Base-by-base conservation (phyloP, 2,113 vertebrate species). In the Blennius ocellaris region DNA sequence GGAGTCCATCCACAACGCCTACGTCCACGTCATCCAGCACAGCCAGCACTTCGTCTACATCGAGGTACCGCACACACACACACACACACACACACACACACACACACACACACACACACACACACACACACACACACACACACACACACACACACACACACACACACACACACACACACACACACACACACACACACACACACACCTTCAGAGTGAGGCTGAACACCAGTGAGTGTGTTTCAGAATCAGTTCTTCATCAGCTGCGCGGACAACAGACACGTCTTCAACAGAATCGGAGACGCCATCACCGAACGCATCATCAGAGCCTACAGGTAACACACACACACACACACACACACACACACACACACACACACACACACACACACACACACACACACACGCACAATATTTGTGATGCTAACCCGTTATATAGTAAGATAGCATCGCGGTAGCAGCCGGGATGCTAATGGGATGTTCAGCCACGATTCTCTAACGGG, bases 161-260 rank as follows among this genome's bases (percentile, higher is more conserved):
- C 21, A 30, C 21, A 30, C 21, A 30, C 21, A 30, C n/a, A n/a
- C n/a, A n/a, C n/a, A n/a, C n/a, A n/a, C n/a, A n/a, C n/a, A n/a
- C n/a, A n/a, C n/a, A n/a, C n/a, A n/a, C n/a, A n/a, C n/a, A n/a
- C n/a, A n/a, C n/a, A n/a, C n/a, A n/a, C n/a, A n/a, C n/a, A n/a
- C n/a, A n/a, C n/a, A n/a, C n/a, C n/a, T n/a, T n/a, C n/a, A n/a
- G n/a, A n/a, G n/a, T n/a, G n/a, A n/a, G n/a, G n/a, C n/a, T n/a
- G n/a, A n/a, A n/a, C n/a, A n/a, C n/a, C n/a, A n/a, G n/a, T n/a
- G 8, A 62, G 5, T 64, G 10, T 59, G 36, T 72, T 21, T 44
- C 68, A 99, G 97, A 99, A 99, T 88, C 97, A 99, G 89, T 99
- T 99, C 87, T 98, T 99, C 81, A 98, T 99, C 92, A 99, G 97